Percentiles rank a stretch among this genome's conserved stretches.
phyloP scores from a whole-genome alignment of 2,888 invertebrate species.

The Trisateles emortualis region DNA sequence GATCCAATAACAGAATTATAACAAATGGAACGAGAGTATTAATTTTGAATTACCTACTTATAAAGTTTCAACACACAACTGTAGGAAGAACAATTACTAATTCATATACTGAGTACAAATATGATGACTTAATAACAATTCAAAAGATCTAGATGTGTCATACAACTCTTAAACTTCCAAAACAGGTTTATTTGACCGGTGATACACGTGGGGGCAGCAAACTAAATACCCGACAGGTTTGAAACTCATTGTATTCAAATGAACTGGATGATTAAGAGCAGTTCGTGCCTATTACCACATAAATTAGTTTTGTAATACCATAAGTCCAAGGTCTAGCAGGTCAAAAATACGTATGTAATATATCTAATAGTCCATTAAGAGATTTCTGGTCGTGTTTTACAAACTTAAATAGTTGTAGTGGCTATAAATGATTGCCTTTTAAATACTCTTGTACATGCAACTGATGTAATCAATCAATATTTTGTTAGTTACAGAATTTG shows the following conservation, averaged over 20 bases:
- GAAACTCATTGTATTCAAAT: conserved; percentile 76
- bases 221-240: conserved; percentile 55
- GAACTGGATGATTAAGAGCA: conserved; percentile 63
- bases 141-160: conserved; percentile 28
- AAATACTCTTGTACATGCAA: not conserved
- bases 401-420: conserved; percentile 11
- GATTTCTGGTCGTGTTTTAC: conserved; percentile 8
- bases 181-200: conserved; percentile 39
- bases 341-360: conserved; percentile 23
- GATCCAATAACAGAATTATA: too few relatives aligned
- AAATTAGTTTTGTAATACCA: conserved; percentile 53
- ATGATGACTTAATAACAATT: not conserved
- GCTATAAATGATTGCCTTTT: conserved; percentile 1
- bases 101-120: not conserved
- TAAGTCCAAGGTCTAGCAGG: conserved; percentile 36
- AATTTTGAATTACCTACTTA: too few relatives aligned
- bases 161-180: conserved; percentile 33
- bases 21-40: too few relatives aligned
- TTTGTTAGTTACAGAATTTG: conserved; percentile 1
- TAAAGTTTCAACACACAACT: too few relatives aligned
- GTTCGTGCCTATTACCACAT: conserved; percentile 56
- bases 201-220: conserved; percentile 29
- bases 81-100: too few relatives aligned
- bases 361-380: conserved; percentile 9
- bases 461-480: not conserved